Percentiles rank a stretch among this genome's conserved stretches.
Conservation (phyloP, 2,113 vertebrate genomes). For the Lota lota region DNA sequence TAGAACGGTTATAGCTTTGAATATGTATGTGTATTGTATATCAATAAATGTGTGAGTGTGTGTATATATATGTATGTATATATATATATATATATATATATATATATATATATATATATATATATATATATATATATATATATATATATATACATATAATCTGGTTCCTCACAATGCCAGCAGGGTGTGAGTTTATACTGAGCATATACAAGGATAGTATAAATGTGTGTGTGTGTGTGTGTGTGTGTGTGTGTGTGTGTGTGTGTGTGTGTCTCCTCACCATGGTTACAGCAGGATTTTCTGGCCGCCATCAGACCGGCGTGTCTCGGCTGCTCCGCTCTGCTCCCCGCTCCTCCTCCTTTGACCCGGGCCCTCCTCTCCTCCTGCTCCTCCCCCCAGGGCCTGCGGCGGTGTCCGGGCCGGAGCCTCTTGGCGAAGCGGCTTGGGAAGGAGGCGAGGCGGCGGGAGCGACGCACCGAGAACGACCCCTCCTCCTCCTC, state of each 20-base stretch:
- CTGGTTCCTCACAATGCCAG: no score
- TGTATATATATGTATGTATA: background rate
- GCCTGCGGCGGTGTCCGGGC: slow-evolving; percentile 24
- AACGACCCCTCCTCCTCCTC: slow-evolving; percentile 53
- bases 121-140: background rate
- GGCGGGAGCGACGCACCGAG: slow-evolving; percentile 86
- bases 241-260: no score
- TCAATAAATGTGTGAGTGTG: background rate
- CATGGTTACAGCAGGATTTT: background rate
- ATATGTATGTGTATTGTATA: background rate
- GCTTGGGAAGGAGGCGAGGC: slow-evolving; percentile 82
- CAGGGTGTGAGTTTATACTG: no score
- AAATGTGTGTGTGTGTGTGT: background rate
- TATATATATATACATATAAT: background rate
- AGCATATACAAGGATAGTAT: no score
- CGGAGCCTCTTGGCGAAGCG: slow-evolving; percentile 73
- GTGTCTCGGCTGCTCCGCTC: background rate
- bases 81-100: background rate
- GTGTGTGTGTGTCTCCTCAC: background rate
- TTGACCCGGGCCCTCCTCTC: slow-evolving; percentile 8
- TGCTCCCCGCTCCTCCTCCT: background rate
- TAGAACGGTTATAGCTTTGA: no score
- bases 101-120: background rate
- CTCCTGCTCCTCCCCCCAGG: slow-evolving; percentile 36
- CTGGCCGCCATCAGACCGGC: no score